Conservation (phyloP, 2,797 vertebrate genomes). For the Odontamblyopus rebecca region DNA sequence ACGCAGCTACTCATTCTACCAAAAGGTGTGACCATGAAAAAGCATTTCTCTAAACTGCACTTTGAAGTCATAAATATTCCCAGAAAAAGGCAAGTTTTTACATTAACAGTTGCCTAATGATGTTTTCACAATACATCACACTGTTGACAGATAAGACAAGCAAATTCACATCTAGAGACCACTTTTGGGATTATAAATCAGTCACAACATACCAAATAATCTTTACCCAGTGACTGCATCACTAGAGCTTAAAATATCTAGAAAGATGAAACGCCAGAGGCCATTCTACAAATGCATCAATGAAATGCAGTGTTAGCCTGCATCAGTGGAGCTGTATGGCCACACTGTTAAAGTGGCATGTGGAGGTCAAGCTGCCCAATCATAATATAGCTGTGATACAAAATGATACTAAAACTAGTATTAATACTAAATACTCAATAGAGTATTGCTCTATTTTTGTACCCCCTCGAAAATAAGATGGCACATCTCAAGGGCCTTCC, state of each 20-base stretch:
- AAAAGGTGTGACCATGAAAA: conserved; percentile 11
- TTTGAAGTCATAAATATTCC: conserved; percentile 7
- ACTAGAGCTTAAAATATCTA: background rate
- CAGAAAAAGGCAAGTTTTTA: conserved; percentile 2
- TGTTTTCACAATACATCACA: conserved; percentile 20
- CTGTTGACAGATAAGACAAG: conserved; percentile 36
- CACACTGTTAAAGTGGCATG: conserved; percentile 26
- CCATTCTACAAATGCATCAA: conserved; percentile 5
- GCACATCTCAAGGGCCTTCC: too few species aligned
- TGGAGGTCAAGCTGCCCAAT: conserved; percentile 49
- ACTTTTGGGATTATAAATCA: conserved; percentile 5
- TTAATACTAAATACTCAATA: too few species aligned
- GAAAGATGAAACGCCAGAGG: conserved; percentile 20
- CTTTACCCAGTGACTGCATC: conserved; percentile 3
- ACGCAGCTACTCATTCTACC: conserved; percentile 8
- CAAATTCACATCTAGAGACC: conserved; percentile 20
- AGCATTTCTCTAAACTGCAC: background rate
- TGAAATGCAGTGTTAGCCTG: conserved; percentile 32
- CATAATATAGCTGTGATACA: conserved; percentile 15
- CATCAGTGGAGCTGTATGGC: conserved; percentile 18
- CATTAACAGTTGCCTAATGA: conserved; percentile 3
- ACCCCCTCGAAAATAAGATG: too few species aligned
- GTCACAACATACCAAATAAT: conserved; percentile 9
- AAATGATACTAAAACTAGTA: too few species aligned
- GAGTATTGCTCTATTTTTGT: too few species aligned